These are phyloP conservation scores for Zaprionus lachaisei DNA, from an alignment of 1,140 invertebrate species.

Conservation along the genomic window DNA sequence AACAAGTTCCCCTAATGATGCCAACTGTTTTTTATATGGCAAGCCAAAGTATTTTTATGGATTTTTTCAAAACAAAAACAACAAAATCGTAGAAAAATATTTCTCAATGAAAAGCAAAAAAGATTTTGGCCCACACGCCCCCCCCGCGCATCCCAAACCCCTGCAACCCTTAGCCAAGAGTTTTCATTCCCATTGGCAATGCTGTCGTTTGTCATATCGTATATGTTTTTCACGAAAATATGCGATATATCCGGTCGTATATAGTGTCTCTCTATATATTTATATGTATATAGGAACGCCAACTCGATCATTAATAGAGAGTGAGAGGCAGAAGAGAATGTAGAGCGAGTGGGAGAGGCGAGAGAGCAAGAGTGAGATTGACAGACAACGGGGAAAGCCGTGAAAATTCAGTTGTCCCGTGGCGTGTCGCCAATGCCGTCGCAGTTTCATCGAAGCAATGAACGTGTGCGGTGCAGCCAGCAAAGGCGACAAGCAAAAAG, in stretches of 20 bases:
- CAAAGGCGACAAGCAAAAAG: slow-evolving; percentile 61
- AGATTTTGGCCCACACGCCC: slow-evolving; percentile 17
- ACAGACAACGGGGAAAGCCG: slow-evolving; percentile 33
- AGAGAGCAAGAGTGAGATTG: slow-evolving; percentile 24
- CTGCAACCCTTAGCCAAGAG: slow-evolving; percentile 32
- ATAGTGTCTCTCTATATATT: slow-evolving; percentile 29
- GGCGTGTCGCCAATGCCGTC: slow-evolving; percentile 51
- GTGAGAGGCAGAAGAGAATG: neutral
- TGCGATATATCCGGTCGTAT: slow-evolving; percentile 59
- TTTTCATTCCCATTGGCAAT: slow-evolving; percentile 32
- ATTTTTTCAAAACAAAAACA: slow-evolving; percentile 60
- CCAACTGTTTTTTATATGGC: slow-evolving; percentile 22
- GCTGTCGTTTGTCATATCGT: slow-evolving; percentile 46
- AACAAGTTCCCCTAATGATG: slow-evolving; percentile 18
- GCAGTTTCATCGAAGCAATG: slow-evolving; percentile 77
- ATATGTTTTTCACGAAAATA: slow-evolving; percentile 69
- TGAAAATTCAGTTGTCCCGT: slow-evolving; percentile 65
- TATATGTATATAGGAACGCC: slow-evolving; percentile 31
- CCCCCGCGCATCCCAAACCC: neutral
- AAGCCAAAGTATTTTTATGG: slow-evolving; percentile 60
- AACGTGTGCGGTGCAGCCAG: slow-evolving; percentile 75
- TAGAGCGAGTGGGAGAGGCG: neutral
- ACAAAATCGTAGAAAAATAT: slow-evolving; percentile 34
- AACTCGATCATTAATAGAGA: slow-evolving; percentile 49
- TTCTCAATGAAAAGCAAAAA: slow-evolving; percentile 71